Evolutionary conservation across 2,888 invertebrate genomes (phyloP).

Genomic region (Eudasyphora cyanicolor): DNA sequence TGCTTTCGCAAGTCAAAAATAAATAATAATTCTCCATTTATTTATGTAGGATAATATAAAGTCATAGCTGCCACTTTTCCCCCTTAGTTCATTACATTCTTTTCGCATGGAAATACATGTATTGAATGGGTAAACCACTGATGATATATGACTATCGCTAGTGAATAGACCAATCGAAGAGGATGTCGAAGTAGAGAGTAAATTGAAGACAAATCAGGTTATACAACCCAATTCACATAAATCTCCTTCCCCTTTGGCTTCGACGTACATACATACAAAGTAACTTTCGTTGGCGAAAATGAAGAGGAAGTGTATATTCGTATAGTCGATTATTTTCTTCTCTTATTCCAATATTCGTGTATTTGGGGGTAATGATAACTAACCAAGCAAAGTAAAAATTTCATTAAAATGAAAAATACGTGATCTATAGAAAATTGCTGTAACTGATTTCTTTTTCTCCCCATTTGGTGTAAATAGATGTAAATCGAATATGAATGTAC

Average conservation of each 20-base stretch:
- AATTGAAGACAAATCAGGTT: slow-evolving; percentile 3
- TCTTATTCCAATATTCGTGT: background rate
- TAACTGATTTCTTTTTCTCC: background rate
- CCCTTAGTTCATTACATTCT: too few relatives aligned
- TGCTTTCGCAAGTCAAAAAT: too few relatives aligned
- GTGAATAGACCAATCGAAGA: background rate
- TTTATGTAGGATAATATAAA: too few relatives aligned
- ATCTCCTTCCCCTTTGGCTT: slow-evolving; percentile 28
- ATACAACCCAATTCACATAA: slow-evolving; percentile 29
- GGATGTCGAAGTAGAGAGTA: background rate
- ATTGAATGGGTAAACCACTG: slow-evolving; percentile 36
- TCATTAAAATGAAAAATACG: slow-evolving; percentile 61
- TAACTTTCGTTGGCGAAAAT: background rate
- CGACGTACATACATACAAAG: slow-evolving; percentile 33
- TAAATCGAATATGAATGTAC: too few relatives aligned
- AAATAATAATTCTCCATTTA: too few relatives aligned
- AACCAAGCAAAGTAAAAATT: slow-evolving; percentile 57
- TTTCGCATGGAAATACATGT: too few relatives aligned
- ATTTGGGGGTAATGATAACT: slow-evolving; percentile 35
- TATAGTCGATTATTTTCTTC: too few relatives aligned
- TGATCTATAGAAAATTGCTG: slow-evolving; percentile 55
- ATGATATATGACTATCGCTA: slow-evolving; percentile 7
- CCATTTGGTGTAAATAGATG: background rate
- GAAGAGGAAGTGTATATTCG: background rate
- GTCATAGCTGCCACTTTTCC: too few relatives aligned